Conservation (phyloP, 2,797 vertebrate genomes). For the Hydrocynus forskahlii region DNA sequence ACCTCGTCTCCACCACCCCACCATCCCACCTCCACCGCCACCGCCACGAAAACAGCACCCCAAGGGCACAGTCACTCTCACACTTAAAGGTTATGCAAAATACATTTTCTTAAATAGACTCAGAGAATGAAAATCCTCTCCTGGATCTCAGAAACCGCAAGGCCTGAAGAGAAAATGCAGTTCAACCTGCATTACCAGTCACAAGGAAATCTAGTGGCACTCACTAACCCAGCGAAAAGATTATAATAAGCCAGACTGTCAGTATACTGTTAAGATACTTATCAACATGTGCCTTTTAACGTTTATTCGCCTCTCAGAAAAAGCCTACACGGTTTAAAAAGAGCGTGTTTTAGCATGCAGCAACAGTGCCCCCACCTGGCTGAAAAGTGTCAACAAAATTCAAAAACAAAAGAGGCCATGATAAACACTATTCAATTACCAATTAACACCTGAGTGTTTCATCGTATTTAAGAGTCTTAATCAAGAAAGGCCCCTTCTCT, state of each 20-base stretch:
- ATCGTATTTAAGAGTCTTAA: not conserved
- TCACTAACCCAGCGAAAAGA: too few species aligned
- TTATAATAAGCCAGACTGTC: too few species aligned
- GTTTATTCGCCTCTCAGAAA: not conserved
- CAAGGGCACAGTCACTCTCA: constrained; percentile 4
- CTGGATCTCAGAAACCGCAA: too few species aligned
- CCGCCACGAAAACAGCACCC: not conserved
- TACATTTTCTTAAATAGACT: too few species aligned
- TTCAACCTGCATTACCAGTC: too few species aligned
- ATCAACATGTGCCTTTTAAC: too few species aligned
- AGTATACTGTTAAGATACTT: too few species aligned
- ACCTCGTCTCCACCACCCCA: not conserved
- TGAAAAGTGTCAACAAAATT: not conserved
- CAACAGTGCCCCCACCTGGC: constrained; percentile 46
- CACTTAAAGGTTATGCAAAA: not conserved
- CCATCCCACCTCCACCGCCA: not conserved
- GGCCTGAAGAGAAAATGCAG: too few species aligned
- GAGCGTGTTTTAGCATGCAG: not conserved
- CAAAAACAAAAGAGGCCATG: not conserved
- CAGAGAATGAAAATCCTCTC: too few species aligned
- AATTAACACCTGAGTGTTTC: not conserved
- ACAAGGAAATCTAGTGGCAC: too few species aligned
- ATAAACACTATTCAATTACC: not conserved
- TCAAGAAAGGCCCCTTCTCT: not conserved
- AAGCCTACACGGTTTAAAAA: not conserved